Evolutionary conservation across 2,797 vertebrate genomes (phyloP).

Genomic region (Anniella stebbinsi): DNA sequence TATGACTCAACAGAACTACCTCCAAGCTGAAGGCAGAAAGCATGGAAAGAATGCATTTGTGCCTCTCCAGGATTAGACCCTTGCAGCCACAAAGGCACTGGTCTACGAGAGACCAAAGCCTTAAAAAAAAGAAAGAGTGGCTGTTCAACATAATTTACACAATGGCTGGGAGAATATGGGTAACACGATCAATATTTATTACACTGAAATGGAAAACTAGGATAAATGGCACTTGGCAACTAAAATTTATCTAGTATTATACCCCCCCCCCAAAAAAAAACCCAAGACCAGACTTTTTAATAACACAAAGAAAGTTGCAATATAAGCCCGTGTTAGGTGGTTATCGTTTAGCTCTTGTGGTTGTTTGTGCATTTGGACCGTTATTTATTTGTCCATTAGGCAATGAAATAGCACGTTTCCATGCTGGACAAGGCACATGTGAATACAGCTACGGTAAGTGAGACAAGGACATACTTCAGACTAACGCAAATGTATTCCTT

Average conservation of each 20-base stretch:
- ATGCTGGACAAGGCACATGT: no score
- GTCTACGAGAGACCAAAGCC: neutral
- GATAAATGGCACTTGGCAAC: no score
- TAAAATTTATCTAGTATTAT: neutral
- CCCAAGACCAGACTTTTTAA: neutral
- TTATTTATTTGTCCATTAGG: neutral
- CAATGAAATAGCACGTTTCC: no score
- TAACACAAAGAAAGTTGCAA: neutral
- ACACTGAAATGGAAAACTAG: neutral
- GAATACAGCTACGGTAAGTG: no score
- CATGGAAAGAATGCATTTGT: rapidly evolving
- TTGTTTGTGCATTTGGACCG: no score
- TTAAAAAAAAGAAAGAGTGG: no score
- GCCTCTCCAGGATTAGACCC: neutral
- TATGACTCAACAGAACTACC: neutral
- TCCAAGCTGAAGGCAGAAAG: neutral
- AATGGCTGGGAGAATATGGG: neutral
- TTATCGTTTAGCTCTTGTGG: no score
- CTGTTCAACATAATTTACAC: neutral
- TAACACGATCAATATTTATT: neutral
- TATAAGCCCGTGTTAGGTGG: neutral
- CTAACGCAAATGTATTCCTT: neutral
- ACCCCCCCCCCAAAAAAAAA: neutral
- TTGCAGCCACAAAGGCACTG: no score
- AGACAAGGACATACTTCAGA: neutral